phyloP scores from a whole-genome alignment of 2,888 invertebrate genomes.

The Stenoptilia bipunctidactyla region DNA sequence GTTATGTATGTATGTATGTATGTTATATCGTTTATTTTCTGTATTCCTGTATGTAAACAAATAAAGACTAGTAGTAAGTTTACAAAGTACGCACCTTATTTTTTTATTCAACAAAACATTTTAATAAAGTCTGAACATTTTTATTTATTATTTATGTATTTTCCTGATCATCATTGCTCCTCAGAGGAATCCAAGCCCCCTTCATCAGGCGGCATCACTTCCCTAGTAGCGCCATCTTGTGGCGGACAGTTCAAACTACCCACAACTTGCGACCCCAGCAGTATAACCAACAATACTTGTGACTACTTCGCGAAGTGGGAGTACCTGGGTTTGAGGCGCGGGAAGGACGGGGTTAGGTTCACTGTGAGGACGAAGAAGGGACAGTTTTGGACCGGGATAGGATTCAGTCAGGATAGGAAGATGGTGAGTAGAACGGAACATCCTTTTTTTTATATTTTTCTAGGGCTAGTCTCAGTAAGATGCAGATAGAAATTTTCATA shows the following conservation, averaged over 20 bases:
- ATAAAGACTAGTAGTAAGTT: no score
- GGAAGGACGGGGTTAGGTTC: slow-evolving; percentile 83
- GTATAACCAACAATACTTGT: slow-evolving; percentile 73
- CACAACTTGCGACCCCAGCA: slow-evolving; percentile 75
- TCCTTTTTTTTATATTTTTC: not conserved
- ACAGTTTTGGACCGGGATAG: slow-evolving; percentile 91
- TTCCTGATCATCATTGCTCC: no score
- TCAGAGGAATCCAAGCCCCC: slow-evolving; percentile 62
- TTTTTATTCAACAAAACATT: no score
- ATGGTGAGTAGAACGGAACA: slow-evolving; percentile 72
- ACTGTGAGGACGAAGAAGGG: slow-evolving; percentile 83
- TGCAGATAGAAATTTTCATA: no score
- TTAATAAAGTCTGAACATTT: no score
- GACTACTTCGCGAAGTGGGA: slow-evolving; percentile 88
- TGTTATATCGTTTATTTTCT: no score
- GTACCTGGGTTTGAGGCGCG: slow-evolving; percentile 73
- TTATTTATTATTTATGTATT: no score
- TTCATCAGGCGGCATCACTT: slow-evolving; percentile 41
- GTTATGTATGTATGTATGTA: no score
- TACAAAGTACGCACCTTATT: no score
- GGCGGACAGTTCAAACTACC: slow-evolving; percentile 86
- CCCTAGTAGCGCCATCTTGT: slow-evolving; percentile 69
- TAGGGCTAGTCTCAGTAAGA: no score
- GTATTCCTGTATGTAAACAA: no score
- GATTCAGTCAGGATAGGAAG: slow-evolving; percentile 85